phyloP scores from a whole-genome alignment of 1,140 invertebrate genomes.

The Drosophila teissieri region DNA sequence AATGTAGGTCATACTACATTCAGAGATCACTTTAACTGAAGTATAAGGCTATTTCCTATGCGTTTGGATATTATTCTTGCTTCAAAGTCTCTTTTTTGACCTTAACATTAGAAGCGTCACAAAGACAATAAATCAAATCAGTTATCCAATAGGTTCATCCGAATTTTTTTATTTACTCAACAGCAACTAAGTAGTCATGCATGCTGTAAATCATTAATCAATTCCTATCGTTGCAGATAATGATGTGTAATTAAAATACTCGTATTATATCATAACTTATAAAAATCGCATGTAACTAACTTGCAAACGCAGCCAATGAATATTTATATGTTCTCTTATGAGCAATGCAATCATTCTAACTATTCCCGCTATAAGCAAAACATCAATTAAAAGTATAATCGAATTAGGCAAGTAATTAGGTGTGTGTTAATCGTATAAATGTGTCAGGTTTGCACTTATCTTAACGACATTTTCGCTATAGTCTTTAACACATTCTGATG shows the following conservation, averaged over 20 bases:
- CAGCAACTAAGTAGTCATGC: not conserved
- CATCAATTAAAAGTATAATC: slow-evolving; percentile 35
- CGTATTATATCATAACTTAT: not conserved
- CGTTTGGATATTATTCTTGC: not conserved
- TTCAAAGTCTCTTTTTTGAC: not conserved
- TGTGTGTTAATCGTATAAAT: slow-evolving; percentile 21
- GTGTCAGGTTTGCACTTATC: slow-evolving; percentile 4
- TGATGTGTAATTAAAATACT: not conserved
- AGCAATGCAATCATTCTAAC: slow-evolving; percentile 17
- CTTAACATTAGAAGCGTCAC: not conserved
- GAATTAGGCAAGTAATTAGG: slow-evolving; percentile 29
- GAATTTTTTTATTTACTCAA: slow-evolving; percentile 1
- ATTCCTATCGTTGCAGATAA: not conserved
- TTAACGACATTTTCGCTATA: slow-evolving; percentile 5
- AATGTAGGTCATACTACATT: slow-evolving; percentile 7
- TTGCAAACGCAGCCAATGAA: slow-evolving; percentile 11
- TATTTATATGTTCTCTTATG: slow-evolving; percentile 19
- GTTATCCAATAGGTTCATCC: not conserved
- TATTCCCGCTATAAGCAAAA: slow-evolving; percentile 16
- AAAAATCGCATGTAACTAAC: slow-evolving; percentile 9
- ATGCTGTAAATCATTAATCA: slow-evolving; percentile 4
- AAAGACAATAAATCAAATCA: not conserved
- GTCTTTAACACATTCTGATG: not conserved
- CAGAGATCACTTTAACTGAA: not conserved
- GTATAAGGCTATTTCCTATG: not conserved